Percentiles rank a stretch among this genome's conserved stretches.
These are phyloP conservation scores for Vannuccia rotundouncinata DNA, from an alignment of 2,888 invertebrate species.

Conservation along the genomic window DNA sequence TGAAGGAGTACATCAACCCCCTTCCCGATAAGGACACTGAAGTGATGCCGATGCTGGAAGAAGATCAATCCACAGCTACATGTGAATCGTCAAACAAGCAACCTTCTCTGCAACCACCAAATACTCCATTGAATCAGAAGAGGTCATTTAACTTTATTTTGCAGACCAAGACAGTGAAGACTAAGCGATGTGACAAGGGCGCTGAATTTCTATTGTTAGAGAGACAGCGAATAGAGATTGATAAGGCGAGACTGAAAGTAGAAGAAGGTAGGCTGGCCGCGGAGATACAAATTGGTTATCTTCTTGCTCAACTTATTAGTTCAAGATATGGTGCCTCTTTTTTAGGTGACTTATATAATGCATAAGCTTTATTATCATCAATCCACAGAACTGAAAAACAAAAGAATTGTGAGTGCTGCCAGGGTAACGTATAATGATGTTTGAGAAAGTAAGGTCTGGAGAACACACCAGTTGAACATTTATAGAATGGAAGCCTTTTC, in stretches of 20 bases:
- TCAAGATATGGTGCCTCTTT: slow-evolving; percentile 7
- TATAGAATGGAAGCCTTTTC: slow-evolving; percentile 10
- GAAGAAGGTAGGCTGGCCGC: slow-evolving; percentile 13
- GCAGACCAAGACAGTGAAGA: neutral
- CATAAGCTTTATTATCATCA: neutral
- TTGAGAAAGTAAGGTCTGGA: neutral
- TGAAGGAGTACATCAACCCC: slow-evolving; percentile 10
- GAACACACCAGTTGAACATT: slow-evolving; percentile 7
- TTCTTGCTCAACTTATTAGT: slow-evolving; percentile 10
- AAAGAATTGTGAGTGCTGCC: neutral
- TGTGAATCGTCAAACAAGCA: neutral
- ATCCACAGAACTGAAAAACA: neutral
- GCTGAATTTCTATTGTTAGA: slow-evolving; percentile 20
- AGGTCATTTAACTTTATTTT: neutral
- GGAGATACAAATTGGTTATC: slow-evolving; percentile 15
- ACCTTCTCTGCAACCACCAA: neutral
- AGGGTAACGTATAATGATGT: neutral
- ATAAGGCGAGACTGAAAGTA: slow-evolving; percentile 19
- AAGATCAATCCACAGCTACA: neutral
- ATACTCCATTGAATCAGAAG: slow-evolving; percentile 15
- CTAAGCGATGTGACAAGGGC: neutral
- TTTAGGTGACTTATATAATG: slow-evolving; percentile 17
- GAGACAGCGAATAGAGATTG: slow-evolving; percentile 19
- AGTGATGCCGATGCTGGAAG: slow-evolving; percentile 16
- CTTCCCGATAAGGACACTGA: slow-evolving; percentile 24